phyloP scores from a whole-genome alignment of 2,797 vertebrate genomes.

The Manis javanica region DNA sequence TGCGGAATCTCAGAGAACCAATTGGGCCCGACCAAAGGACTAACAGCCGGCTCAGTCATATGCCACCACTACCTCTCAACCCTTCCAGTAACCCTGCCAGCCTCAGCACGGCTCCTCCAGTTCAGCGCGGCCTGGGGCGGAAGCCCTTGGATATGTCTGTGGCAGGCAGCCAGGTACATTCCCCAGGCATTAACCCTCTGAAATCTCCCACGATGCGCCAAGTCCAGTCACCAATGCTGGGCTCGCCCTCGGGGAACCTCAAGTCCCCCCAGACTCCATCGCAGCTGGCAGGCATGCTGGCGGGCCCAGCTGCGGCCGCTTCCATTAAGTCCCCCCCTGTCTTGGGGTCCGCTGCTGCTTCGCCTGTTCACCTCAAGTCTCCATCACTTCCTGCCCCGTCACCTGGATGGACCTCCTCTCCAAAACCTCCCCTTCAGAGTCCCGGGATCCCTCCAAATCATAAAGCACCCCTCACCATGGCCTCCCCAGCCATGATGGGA shows the following conservation, averaged over 20 bases:
- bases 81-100: slow-evolving; percentile 89
- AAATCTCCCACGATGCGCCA: slow-evolving; percentile 98
- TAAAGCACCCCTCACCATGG: slow-evolving; percentile 96
- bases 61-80: slow-evolving; percentile 94
- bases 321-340: slow-evolving; percentile 99
- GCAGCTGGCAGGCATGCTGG: slow-evolving; percentile 98
- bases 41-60: slow-evolving; percentile 97
- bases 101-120: slow-evolving; percentile 91
- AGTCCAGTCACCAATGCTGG: slow-evolving; percentile 99
- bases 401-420: slow-evolving; percentile 98
- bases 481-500: slow-evolving; percentile 98
- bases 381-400: slow-evolving; percentile 98
- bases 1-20: slow-evolving; percentile 94
- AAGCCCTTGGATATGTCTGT: slow-evolving; percentile 97
- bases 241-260: slow-evolving; percentile 98
- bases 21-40: slow-evolving; percentile 97
- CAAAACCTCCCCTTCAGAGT: slow-evolving; percentile 98
- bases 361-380: slow-evolving; percentile 99
- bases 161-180: slow-evolving; percentile 94
- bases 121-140: slow-evolving; percentile 91
- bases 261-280: slow-evolving; percentile 99
- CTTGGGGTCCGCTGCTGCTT: slow-evolving; percentile 99
- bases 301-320: slow-evolving; percentile 93
- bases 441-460: slow-evolving; percentile 97
- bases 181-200: slow-evolving; percentile 96